Conservation (phyloP, 2,797 vertebrate genomes). For the Peromyscus melanophrys region DNA sequence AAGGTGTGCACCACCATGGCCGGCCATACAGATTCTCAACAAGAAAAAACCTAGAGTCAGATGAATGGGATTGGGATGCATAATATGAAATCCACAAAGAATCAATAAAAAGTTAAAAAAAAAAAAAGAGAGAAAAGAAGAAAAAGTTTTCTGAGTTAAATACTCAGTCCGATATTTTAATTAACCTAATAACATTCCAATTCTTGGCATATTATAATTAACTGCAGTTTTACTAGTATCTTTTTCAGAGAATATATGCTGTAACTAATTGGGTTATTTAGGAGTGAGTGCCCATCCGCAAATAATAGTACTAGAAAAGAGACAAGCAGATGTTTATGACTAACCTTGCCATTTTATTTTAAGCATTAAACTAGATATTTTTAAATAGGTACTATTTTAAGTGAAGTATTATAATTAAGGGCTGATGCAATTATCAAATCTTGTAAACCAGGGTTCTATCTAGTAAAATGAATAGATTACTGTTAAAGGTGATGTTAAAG, state of each 20-base stretch:
- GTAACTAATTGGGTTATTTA: conserved; percentile 23
- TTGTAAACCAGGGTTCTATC: conserved; percentile 11
- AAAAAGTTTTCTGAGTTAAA: conserved; percentile 35
- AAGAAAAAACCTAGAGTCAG: conserved; percentile 1
- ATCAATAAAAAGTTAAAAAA: not conserved
- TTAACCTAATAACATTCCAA: conserved; percentile 41
- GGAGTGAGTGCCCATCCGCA: not conserved
- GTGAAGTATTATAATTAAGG: conserved; percentile 43
- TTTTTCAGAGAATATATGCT: conserved; percentile 30
- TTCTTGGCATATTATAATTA: not conserved
- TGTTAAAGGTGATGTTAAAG: not conserved
- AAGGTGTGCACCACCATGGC: not conserved
- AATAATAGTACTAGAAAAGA: conserved; percentile 43
- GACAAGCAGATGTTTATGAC: conserved; percentile 12
- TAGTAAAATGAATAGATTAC: conserved; percentile 15
- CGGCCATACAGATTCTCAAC: conserved; percentile 17
- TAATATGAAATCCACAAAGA: not conserved
- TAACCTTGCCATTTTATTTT: conserved; percentile 44
- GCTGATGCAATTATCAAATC: conserved; percentile 47
- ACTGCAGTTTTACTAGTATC: conserved; percentile 41
- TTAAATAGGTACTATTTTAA: conserved; percentile 48
- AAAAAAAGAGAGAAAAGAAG: conserved; percentile 1
- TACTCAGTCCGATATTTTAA: conserved; percentile 54
- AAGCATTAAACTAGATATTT: conserved; percentile 51
- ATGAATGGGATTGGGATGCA: not conserved